Evolutionary conservation across 2,797 vertebrate species (phyloP), one percentile per base, ranked within the genome.

Genomic region (Luscinia luscinia): DNA sequence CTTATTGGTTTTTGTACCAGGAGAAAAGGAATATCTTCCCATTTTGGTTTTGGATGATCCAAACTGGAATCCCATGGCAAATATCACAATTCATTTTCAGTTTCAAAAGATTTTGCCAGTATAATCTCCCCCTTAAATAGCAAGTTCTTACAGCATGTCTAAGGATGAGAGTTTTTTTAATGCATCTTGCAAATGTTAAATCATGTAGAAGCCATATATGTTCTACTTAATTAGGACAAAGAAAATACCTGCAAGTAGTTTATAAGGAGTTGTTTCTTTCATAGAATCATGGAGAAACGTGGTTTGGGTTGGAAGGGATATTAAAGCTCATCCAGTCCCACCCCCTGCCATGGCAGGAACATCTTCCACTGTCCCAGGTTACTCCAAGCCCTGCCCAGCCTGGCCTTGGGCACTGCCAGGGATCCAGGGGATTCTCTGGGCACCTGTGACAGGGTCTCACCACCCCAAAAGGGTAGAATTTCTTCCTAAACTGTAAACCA

Each of bases 251-350:
- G 2, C 23, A 68, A 86, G 34, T 34, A 49, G 4, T 9, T 68
- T 34, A 15, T 36, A 7, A 64, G 32, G 23, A 72, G 11, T 24
- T 46, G 7, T 11, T 72, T 64, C 28, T 51, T 40, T 40, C 66
- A 52, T 5, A 8, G 58, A 32, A 46, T 34, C 12, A 0, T 32
- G 10, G 27, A 51, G 43, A 43, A 43, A 43, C 43, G 57, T 23
- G 12, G 6, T 27, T 70, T 72, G 15, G 1, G n/a, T 19, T 64
- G 45, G 11, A 58, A 34, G 5, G 11, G 24, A 13, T 2, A 15
- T 64, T 23, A 34, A 40, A 27, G 3, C 0, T 2, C 21, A 58
- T 40, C 14, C 12, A 1, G 0, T n/a, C 3, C 32, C 21, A 2
- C 1, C 12, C 6, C 32, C 8, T 57, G 11, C 19, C 28, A 38